A percentile compares a stretch with the other conserved stretches of the same genome.
These are phyloP conservation scores for Cisticola juncidis DNA, from an alignment of 2,113 vertebrate species.

Conservation along the genomic window DNA sequence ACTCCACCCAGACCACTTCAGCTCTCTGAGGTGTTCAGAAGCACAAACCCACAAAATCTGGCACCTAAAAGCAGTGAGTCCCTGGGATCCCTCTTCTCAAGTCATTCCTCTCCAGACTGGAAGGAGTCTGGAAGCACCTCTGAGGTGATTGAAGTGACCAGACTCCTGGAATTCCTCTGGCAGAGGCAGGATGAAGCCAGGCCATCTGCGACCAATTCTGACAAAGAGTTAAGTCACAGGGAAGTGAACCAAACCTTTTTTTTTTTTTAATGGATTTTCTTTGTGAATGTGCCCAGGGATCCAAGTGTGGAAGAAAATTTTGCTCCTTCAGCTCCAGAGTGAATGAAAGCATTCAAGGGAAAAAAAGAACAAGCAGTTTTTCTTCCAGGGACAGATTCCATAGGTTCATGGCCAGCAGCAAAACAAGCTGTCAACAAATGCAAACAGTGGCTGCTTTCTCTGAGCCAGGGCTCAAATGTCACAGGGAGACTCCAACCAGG, in stretches of 20 bases:
- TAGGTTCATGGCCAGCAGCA: constrained; percentile 42
- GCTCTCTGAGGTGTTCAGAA: neutral
- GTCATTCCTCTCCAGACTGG: neutral
- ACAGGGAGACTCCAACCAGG: neutral
- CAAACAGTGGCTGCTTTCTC: constrained; percentile 45
- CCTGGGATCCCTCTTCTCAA: neutral
- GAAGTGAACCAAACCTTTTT: constrained; percentile 7
- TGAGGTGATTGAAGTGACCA: neutral
- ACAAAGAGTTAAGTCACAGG: neutral
- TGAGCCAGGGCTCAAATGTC: neutral
- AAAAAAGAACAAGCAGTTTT: constrained; percentile 16
- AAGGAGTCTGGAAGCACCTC: neutral
- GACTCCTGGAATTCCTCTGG: neutral
- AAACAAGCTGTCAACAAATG: constrained; percentile 30
- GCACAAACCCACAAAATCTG: neutral
- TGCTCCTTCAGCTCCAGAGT: constrained; percentile 37
- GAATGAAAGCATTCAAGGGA: constrained; percentile 55
- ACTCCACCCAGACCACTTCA: neutral
- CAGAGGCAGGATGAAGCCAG: neutral
- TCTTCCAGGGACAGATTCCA: constrained; percentile 49
- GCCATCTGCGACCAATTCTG: neutral
- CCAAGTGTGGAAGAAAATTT: constrained; percentile 14
- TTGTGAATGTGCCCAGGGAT: constrained; percentile 16
- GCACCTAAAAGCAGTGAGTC: neutral
- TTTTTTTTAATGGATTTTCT: neutral